Conservation (phyloP, 1,140 invertebrate species). For the Pomacea maculata region DNA sequence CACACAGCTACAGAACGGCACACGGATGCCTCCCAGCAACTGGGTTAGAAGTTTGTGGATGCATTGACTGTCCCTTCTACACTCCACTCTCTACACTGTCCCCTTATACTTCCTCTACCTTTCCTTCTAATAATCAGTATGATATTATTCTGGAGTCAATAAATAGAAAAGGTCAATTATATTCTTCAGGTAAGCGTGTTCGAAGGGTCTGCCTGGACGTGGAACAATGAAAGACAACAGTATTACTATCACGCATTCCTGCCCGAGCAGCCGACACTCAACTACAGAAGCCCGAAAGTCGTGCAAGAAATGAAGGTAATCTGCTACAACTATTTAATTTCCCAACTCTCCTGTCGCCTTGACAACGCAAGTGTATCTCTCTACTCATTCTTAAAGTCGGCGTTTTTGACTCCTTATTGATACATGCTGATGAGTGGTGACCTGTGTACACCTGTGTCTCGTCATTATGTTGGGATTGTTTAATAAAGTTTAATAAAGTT, state of each 20-base stretch:
- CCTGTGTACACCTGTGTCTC: no score
- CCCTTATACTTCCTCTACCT: not conserved
- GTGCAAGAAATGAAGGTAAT: slow-evolving; percentile 71
- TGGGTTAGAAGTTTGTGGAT: slow-evolving; percentile 42
- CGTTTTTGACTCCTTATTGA: no score
- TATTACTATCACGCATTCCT: slow-evolving; percentile 82
- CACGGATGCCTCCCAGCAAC: slow-evolving; percentile 51
- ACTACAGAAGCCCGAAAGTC: slow-evolving; percentile 74
- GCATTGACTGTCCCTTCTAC: not conserved
- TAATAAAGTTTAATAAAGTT: no score
- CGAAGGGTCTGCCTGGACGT: slow-evolving; percentile 78
- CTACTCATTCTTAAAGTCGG: not conserved
- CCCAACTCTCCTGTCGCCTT: no score
- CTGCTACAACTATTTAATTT: no score
- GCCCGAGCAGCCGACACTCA: slow-evolving; percentile 79
- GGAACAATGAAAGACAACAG: slow-evolving; percentile 73
- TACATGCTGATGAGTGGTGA: no score
- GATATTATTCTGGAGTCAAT: not conserved
- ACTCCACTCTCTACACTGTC: not conserved
- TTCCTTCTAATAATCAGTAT: not conserved
- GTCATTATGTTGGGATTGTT: no score
- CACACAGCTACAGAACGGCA: slow-evolving; percentile 20
- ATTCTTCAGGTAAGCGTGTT: slow-evolving; percentile 55
- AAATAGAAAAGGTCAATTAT: no score
- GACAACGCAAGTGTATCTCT: not conserved